Evolutionary conservation across 1,140 invertebrate species (phyloP).

Genomic region (Vanessa atalanta): DNA sequence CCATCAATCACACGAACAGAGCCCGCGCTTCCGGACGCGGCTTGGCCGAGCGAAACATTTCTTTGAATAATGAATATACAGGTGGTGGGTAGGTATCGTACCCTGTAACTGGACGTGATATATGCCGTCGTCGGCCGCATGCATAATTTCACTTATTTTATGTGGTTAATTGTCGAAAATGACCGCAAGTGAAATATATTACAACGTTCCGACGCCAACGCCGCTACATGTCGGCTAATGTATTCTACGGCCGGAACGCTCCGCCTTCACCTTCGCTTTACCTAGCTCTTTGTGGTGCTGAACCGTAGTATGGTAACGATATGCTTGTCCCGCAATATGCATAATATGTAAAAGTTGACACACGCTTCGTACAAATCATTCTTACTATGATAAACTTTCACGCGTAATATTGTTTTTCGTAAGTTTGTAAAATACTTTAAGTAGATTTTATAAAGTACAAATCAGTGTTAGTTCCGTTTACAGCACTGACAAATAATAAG

Average conservation of each 20-base stretch:
- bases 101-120: conserved; percentile 80
- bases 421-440: neutral
- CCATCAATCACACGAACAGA: conserved; percentile 78
- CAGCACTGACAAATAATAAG: too few relatives aligned
- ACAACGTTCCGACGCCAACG: conserved; percentile 63
- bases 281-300: conserved; percentile 57
- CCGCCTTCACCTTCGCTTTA: conserved; percentile 60
- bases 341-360: conserved; percentile 35
- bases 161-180: conserved; percentile 81
- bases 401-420: neutral
- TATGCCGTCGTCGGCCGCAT: conserved; percentile 79
- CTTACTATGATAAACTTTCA: conserved; percentile 15
- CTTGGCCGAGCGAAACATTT: conserved; percentile 77
- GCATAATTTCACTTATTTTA: conserved; percentile 81
- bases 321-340: conserved; percentile 30
- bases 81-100: conserved; percentile 74
- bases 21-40: conserved; percentile 70
- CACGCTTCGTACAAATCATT: conserved; percentile 32
- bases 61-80: conserved; percentile 80
- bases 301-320: conserved; percentile 24
- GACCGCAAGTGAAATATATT: conserved; percentile 80
- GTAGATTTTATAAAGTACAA: neutral
- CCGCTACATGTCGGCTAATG: conserved; percentile 67
- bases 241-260: conserved; percentile 69
- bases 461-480: too few relatives aligned